Percentiles rank a stretch among this genome's conserved stretches.
phyloP scores from a whole-genome alignment of 2,888 invertebrate species.

The Tinea pellionella region DNA sequence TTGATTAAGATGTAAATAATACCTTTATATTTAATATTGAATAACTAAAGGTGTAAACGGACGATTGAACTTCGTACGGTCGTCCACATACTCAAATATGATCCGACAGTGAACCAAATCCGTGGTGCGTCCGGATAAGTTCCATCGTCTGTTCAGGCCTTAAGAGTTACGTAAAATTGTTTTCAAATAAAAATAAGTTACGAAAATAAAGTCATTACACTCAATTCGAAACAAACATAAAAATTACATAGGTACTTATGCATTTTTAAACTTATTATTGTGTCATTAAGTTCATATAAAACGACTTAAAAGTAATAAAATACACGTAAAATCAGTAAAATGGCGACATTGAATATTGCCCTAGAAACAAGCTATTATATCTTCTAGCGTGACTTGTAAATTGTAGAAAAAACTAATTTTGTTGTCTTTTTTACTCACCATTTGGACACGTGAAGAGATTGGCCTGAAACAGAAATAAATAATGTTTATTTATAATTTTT shows the following conservation, averaged over 20 bases:
- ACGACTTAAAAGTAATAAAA: background rate
- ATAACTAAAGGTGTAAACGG: too few relatives aligned
- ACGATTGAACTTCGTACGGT: too few relatives aligned
- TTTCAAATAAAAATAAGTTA: background rate
- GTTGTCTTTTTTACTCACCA: conserved; percentile 67
- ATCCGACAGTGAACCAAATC: too few relatives aligned
- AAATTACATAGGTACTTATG: background rate
- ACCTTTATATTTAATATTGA: too few relatives aligned
- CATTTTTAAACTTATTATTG: background rate
- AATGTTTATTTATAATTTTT: conserved; percentile 19
- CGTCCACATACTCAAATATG: too few relatives aligned
- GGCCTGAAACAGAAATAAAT: conserved; percentile 68
- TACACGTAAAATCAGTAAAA: background rate
- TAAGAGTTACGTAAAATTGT: background rate
- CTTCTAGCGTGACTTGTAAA: background rate
- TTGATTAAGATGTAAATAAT: too few relatives aligned
- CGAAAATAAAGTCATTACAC: background rate
- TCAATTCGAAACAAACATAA: background rate
- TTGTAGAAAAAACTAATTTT: background rate
- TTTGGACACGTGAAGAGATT: conserved; percentile 78
- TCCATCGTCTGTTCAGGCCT: too few relatives aligned
- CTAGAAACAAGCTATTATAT: background rate
- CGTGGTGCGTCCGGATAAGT: too few relatives aligned
- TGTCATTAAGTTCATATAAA: background rate
- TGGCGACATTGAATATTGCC: background rate